These are phyloP conservation scores for Epinephelus fuscoguttatus DNA, from an alignment of 2,113 vertebrate species.

Conservation along the genomic window DNA sequence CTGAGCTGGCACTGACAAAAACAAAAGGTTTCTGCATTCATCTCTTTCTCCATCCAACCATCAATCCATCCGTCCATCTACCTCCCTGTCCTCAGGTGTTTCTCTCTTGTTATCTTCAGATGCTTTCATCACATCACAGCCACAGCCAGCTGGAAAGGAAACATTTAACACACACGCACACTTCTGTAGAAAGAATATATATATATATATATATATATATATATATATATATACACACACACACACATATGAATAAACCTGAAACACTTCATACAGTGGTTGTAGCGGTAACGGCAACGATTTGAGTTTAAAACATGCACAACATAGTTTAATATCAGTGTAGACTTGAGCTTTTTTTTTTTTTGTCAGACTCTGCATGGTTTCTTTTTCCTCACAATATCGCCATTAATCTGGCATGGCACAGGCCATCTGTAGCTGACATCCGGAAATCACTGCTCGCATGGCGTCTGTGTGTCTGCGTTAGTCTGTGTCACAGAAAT, in stretches of 20 bases:
- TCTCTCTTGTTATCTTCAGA: conserved; percentile 10
- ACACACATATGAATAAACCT: neutral
- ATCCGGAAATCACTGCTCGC: conserved; percentile 75
- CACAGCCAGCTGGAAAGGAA: conserved; percentile 37
- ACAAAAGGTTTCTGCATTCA: conserved; percentile 9
- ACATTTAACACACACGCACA: conserved; percentile 7
- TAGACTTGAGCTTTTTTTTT: conserved; percentile 8
- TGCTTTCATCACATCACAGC: conserved; percentile 28
- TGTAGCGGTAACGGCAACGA: neutral
- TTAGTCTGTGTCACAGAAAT: conserved; percentile 54
- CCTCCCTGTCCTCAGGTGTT: conserved; percentile 13
- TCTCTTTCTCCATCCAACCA: conserved; percentile 6
- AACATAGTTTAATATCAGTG: neutral
- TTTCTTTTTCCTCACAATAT: conserved; percentile 20
- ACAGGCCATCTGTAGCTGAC: conserved; percentile 70
- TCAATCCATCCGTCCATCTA: conserved; percentile 8
- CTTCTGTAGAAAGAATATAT: neutral
- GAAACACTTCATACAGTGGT: neutral
- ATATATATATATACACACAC: neutral
- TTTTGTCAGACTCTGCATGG: conserved; percentile 9
- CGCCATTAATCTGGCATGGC: conserved; percentile 63
- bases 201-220: neutral
- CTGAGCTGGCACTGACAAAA: conserved; percentile 26
- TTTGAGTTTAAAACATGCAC: neutral
- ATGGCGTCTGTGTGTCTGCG: conserved; percentile 57